phyloP scores from a whole-genome alignment of 2,113 vertebrate genomes.

The Cephalopholis sonnerati region DNA sequence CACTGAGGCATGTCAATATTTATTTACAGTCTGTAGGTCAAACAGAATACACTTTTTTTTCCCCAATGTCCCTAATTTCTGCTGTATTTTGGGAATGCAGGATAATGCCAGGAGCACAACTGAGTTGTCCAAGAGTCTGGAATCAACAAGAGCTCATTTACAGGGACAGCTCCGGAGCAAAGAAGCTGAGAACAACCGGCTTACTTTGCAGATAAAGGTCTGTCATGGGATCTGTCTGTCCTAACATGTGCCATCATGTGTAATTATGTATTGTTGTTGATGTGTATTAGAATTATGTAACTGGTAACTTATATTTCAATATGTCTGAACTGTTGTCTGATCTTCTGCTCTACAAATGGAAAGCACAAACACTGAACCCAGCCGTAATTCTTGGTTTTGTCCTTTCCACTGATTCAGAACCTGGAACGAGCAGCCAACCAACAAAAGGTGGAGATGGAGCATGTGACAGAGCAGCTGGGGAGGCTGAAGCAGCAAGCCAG shows the following conservation, averaged over 20 bases:
- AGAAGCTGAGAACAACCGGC: conserved; percentile 91
- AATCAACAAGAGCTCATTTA: conserved; percentile 87
- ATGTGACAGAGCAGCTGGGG: conserved; percentile 84
- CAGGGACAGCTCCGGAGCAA: conserved; percentile 90
- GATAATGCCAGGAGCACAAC: conserved; percentile 85
- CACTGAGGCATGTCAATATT: neutral
- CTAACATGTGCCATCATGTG: too few relatives aligned
- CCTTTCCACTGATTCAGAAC: conserved; percentile 80
- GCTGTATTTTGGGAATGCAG: conserved; percentile 71
- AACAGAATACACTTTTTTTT: neutral
- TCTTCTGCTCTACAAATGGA: neutral
- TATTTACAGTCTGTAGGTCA: neutral
- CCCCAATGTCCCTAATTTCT: neutral
- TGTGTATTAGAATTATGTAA: neutral
- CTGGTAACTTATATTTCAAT: neutral
- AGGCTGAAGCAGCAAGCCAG: conserved; percentile 84
- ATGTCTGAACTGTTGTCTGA: neutral
- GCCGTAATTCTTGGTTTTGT: neutral
- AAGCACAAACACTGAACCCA: neutral
- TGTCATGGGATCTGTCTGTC: conserved; percentile 1
- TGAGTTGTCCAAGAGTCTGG: conserved; percentile 88
- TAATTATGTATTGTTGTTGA: neutral
- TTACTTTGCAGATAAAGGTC: conserved; percentile 89
- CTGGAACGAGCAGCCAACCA: conserved; percentile 86
- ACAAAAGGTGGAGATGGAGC: conserved; percentile 86